These are phyloP conservation scores for Coregonus clupeaformis DNA, from an alignment of 2,113 vertebrate genomes.

Conservation along the genomic window DNA sequence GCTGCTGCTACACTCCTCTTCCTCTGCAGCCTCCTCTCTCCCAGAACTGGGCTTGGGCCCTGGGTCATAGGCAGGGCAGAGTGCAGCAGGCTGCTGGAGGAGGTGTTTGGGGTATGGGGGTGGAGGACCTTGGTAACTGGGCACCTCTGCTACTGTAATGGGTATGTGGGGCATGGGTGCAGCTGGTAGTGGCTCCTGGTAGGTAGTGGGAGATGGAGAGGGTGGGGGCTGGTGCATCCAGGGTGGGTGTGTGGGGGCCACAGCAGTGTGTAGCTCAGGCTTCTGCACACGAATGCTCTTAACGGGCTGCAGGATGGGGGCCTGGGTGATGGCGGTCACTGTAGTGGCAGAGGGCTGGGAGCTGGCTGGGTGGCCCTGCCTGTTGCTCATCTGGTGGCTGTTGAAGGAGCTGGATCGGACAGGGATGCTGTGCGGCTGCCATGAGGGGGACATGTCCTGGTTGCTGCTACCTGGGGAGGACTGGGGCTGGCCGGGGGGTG, in stretches of 20 bases:
- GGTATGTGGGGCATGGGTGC: conserved; percentile 43
- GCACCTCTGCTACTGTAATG: conserved; percentile 50
- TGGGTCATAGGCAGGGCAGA: conserved; percentile 61
- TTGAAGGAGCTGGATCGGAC: conserved; percentile 94
- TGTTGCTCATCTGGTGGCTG: conserved; percentile 77
- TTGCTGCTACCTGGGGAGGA: conserved; percentile 76
- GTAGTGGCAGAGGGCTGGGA: conserved; percentile 93
- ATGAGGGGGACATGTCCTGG: conserved; percentile 81
- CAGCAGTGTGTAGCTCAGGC: conserved; percentile 91
- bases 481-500: conserved; percentile 69
- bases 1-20: conserved; percentile 73
- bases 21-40: conserved; percentile 65
- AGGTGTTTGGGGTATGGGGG: conserved; percentile 93
- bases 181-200: conserved; percentile 57
- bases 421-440: conserved; percentile 82
- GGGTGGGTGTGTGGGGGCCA: conserved; percentile 91
- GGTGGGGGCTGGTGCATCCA: conserved; percentile 80
- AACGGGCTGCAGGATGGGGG: conserved; percentile 91
- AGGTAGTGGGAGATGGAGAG: conserved; percentile 38
- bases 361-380: conserved; percentile 74
- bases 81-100: conserved; percentile 79
- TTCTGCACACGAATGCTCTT: conserved; percentile 95
- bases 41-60: conserved; percentile 37
- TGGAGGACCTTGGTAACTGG: conserved; percentile 81
- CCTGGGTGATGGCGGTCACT: conserved; percentile 92